Evolutionary conservation across 2,113 vertebrate genomes (phyloP).

Genomic region (Macrotus californicus): DNA sequence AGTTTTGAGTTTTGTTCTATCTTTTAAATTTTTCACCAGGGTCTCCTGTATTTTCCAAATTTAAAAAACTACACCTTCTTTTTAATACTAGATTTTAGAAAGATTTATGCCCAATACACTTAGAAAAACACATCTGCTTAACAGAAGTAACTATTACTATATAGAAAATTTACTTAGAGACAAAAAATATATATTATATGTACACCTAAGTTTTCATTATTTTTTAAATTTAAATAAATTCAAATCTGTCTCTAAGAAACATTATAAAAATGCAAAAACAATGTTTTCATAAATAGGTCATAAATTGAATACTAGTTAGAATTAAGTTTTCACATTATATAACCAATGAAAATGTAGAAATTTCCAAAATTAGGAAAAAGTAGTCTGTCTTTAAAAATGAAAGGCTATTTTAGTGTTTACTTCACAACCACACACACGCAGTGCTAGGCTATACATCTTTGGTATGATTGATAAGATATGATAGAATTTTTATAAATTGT

Average conservation of each 20-base stretch:
- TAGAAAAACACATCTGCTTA: not conserved
- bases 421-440: not conserved
- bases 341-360: not conserved
- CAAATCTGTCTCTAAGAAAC: not conserved
- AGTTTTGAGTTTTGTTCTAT: not conserved
- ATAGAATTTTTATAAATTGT: not conserved
- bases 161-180: not conserved
- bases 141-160: not conserved
- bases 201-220: not conserved
- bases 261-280: not conserved
- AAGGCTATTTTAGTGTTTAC: not conserved
- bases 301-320: not conserved
- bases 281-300: not conserved
- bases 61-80: not conserved
- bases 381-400: not conserved
- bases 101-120: not conserved
- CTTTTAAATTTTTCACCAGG: not conserved
- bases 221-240: not conserved
- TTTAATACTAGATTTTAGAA: not conserved
- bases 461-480: not conserved
- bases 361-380: constrained; percentile 13
- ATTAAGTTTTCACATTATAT: not conserved
- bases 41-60: not conserved
- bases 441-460: not conserved
- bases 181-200: not conserved